A percentile compares a stretch with the other conserved stretches of the same genome.
These are phyloP conservation scores for Apodemus speciosus DNA, from an alignment of 2,113 vertebrate genomes.

Conservation along the genomic window DNA sequence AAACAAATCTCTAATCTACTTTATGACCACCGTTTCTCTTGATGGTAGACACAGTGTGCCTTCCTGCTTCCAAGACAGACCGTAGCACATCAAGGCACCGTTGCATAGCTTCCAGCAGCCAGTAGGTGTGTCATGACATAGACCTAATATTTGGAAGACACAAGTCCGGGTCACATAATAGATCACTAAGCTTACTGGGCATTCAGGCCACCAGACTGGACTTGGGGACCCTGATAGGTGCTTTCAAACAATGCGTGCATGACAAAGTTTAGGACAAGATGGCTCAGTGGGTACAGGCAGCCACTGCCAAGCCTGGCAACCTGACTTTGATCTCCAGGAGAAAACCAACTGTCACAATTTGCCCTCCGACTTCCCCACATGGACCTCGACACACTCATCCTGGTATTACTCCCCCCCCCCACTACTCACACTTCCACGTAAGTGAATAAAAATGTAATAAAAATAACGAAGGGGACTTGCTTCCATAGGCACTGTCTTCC, in stretches of 20 bases:
- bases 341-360: neutral
- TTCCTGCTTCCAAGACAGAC: neutral
- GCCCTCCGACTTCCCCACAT: neutral
- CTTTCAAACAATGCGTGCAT: neutral
- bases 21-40: neutral
- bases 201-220: neutral
- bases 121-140: neutral
- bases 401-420: neutral
- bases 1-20: conserved; percentile 33
- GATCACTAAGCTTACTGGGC: neutral
- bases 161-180: neutral
- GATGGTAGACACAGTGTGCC: neutral
- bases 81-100: neutral
- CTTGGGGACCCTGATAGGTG: neutral
- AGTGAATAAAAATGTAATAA: neutral
- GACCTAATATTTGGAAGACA: neutral
- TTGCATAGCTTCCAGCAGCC: accelerated
- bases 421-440: neutral
- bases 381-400: no score
- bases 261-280: neutral
- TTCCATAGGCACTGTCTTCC: neutral
- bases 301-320: neutral
- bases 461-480: neutral
- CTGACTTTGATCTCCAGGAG: neutral
- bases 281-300: neutral